phyloP scores from a whole-genome alignment of 1,140 invertebrate species.

The Drosophila nikananu region DNA sequence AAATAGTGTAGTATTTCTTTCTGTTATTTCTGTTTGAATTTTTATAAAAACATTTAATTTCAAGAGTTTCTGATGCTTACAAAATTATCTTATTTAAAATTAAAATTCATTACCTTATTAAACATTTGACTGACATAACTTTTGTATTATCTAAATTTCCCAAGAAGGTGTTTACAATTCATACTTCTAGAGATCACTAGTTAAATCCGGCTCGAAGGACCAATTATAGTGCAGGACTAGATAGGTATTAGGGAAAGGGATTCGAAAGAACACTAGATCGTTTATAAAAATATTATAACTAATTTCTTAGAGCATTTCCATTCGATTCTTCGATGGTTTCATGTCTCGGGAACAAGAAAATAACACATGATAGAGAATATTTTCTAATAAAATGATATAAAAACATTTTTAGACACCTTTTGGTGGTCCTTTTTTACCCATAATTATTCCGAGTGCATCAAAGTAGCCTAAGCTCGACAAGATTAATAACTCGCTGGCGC shows the following conservation, averaged over 20 bases:
- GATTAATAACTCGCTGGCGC: conserved; percentile 81
- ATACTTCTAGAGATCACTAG: accelerated
- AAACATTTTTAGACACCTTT: background rate
- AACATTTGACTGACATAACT: background rate
- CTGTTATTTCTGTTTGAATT: no score
- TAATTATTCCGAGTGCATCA: conserved; percentile 12
- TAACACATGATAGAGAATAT: background rate
- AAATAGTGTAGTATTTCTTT: background rate
- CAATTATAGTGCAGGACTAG: no score
- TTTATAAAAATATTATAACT: background rate
- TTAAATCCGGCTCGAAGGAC: background rate
- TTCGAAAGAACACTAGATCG: no score
- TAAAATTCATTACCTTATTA: background rate
- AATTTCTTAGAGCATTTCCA: background rate
- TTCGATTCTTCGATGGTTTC: background rate
- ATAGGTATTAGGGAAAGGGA: no score
- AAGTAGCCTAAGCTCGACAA: conserved; percentile 65
- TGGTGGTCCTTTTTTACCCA: accelerated
- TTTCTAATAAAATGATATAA: background rate
- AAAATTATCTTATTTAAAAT: background rate
- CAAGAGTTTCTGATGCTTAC: background rate
- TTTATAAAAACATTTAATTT: background rate
- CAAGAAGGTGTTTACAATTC: background rate
- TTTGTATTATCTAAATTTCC: background rate
- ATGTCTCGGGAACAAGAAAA: no score